Base-by-base conservation (phyloP, 2,888 invertebrate species). In the Acleris literana region DNA sequence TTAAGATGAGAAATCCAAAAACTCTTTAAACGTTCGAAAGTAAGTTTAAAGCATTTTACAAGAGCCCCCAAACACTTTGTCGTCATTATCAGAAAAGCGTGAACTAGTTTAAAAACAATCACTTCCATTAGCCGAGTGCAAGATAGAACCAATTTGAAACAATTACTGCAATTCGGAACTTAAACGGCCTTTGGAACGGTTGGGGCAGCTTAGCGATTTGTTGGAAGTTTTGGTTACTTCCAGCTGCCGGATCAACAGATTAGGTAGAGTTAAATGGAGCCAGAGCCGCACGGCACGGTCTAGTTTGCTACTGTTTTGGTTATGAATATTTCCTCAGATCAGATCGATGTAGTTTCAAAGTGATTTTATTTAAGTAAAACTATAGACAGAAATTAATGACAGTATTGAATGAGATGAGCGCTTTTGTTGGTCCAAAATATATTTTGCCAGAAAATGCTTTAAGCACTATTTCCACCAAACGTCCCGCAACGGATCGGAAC, bases 61-160 rank as follows among this genome's bases (percentile, higher is more conserved):
- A 49, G 48, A 58, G 49, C 58, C 33, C 39, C 58, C 18, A 49
- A 59, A 59, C 58, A 46, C 58, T 59, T 29, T 39, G 58, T 33
- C 17, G 49, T 49, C 58, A 59, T 59, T 59, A 59, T 33, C 58
- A 33, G 65, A 65, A 54, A 58, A 61, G 63, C 68, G 65, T 69
- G 68, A 70, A 69, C 71, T 68, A 66, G 68, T 65, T 60, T 52
- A 64, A 68, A 68, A 75, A 76, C 76, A 79, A 78, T 80, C 76
- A 74, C 70, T 72, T 70, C 74, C 76, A 80, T 80, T 79, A 77
- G 69, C 70, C 56, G 69, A 70, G 70, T 67, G 70, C 71, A 52
- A 65, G 71, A 78, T 78, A 77, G 78, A 77, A 70, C 74, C 77
- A 77, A 79, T 80, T 77, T 72, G 69, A 79, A 75, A 77, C 79